A percentile compares a stretch with the other conserved stretches of the same genome.
Evolutionary conservation across 2,888 invertebrate genomes (phyloP).

Genomic region (Cataglyphis livida): DNA sequence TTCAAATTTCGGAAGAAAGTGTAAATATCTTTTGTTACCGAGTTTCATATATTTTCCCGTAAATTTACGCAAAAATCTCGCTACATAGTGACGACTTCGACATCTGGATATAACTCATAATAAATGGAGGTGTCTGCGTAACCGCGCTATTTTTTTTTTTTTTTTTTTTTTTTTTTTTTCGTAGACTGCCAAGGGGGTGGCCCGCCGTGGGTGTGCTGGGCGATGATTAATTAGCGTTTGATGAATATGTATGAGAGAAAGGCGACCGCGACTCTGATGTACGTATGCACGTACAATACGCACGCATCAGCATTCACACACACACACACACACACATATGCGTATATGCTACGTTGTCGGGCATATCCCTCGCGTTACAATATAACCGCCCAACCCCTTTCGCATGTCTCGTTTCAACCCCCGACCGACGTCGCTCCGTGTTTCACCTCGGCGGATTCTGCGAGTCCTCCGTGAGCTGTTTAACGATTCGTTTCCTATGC

Average conservation of each 20-base stretch:
- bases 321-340: conserved; percentile 35
- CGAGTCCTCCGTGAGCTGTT: conserved; percentile 78
- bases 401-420: conserved; percentile 68
- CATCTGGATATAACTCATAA: conserved; percentile 70
- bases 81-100: conserved; percentile 62
- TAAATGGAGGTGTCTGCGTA: conserved; percentile 71
- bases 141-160: conserved; percentile 62
- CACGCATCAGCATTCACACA: conserved; percentile 16
- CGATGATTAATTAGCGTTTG: conserved; percentile 86
- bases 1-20: background rate
- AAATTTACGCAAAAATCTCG: conserved; percentile 62
- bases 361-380: conserved; percentile 74
- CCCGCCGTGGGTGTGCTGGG: conserved; percentile 78
- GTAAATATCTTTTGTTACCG: conserved; percentile 2
- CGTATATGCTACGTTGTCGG: conserved; percentile 43
- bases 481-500: conserved; percentile 76
- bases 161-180: conserved; percentile 52
- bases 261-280: conserved; percentile 70
- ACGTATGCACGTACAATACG: conserved; percentile 33
- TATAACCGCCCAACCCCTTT: conserved; percentile 71
- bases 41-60: conserved; percentile 20
- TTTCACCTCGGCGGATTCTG: conserved; percentile 71
- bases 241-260: conserved; percentile 85
- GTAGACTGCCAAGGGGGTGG: conserved; percentile 71
- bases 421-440: conserved; percentile 52